Evolutionary conservation across 2,888 invertebrate genomes (phyloP), one percentile per base, ranked within the genome.

Genomic region (Cheilosia impressa): DNA sequence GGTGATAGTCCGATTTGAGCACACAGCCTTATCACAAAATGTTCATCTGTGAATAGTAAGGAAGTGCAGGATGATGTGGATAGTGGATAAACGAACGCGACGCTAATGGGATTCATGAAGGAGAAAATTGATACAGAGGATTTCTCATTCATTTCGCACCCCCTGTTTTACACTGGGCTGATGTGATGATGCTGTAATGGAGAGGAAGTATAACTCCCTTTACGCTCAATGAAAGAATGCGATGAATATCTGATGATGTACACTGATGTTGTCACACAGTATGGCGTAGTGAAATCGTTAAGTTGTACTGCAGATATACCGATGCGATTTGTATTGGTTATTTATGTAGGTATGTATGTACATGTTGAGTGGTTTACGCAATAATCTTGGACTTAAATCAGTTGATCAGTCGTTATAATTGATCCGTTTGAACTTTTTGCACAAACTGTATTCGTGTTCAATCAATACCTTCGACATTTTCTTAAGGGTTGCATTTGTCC

Each of bases 111-210:
- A 82, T 66, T 77, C 65, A 77, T 66, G 65, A 53, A 38, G 60
- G 63, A 71, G 65, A 82, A 82, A 71, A 77, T 76, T 76, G 50
- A 71, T 82, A 71, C 24, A 34, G 52, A 69, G 57, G 15, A 57
- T 24, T 63, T 17, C 41, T 62, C 55, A 62, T 73, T 47, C 68
- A 69, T 69, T 63, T 62, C 45, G 19, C 63, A 63, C 71, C 22
- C 27, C 6, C 47, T 41, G 5, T 62, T 62, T 41, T 22, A 68
- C 27, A 66, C 10, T 4, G 24, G 41, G 22, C 65, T 24, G 31
- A 31, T 31, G 31, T 62, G 31, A 53, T 65, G 45, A 52, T 43
- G 27, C 24, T 17, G 62, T 57, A 73, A 63, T 55, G 22, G 45
- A 43, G 52, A 17, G 53, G 24, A 65, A 65, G 38, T 50, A 75